A percentile compares a stretch with the other conserved stretches of the same genome.
These are phyloP conservation scores for Eupelmus urozonus DNA, from an alignment of 2,888 invertebrate species.

Conservation along the genomic window DNA sequence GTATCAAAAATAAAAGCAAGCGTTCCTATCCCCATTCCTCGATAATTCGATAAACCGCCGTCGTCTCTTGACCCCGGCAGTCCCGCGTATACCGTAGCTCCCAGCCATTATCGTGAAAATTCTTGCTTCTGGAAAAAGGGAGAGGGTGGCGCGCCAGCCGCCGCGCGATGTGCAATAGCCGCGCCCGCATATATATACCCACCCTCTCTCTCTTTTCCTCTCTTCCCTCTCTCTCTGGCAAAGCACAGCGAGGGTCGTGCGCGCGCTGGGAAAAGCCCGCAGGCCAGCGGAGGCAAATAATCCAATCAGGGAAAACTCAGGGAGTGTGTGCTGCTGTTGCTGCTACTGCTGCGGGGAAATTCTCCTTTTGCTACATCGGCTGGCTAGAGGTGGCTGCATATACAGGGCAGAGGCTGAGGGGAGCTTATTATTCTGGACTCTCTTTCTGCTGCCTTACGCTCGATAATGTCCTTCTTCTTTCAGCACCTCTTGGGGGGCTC, in stretches of 20 bases:
- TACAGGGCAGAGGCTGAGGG: not conserved
- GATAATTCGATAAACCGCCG: constrained; percentile 26
- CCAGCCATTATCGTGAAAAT: constrained; percentile 35
- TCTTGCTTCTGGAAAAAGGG: constrained; percentile 3
- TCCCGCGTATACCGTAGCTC: too few relatives aligned
- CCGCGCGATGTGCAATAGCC: too few relatives aligned
- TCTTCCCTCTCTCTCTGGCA: too few relatives aligned
- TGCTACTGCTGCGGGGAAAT: too few relatives aligned
- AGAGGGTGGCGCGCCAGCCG: too few relatives aligned
- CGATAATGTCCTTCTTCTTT: constrained; percentile 18
- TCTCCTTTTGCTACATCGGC: not conserved
- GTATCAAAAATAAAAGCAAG: not conserved
- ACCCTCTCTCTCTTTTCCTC: too few relatives aligned
- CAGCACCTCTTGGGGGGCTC: not conserved
- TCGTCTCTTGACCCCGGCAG: not conserved
- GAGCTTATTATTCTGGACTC: constrained; percentile 40
- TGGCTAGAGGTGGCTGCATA: too few relatives aligned
- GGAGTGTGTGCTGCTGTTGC: too few relatives aligned
- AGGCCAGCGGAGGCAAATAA: constrained; percentile 38
- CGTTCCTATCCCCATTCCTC: not conserved
- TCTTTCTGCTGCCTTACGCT: constrained; percentile 7
- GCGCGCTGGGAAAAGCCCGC: not conserved
- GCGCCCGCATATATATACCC: too few relatives aligned
- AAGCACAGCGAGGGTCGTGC: too few relatives aligned
- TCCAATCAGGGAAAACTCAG: constrained; percentile 44